phyloP scores from a whole-genome alignment of 2,797 vertebrate genomes.

The Falco biarmicus region DNA sequence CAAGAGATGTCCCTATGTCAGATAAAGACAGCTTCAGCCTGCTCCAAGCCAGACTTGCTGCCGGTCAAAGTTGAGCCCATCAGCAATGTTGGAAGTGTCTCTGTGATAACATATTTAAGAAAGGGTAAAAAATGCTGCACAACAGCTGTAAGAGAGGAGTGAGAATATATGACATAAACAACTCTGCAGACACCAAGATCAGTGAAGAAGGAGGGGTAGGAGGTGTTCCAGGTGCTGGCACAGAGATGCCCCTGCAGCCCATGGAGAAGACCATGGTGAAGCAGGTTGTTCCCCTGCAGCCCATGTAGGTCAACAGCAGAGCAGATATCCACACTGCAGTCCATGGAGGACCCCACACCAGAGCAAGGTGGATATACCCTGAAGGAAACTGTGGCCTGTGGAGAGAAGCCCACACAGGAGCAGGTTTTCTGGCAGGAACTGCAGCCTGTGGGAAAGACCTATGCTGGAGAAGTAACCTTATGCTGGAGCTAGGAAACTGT shows the following conservation, averaged over 20 bases:
- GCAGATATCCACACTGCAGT: not conserved
- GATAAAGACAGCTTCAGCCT: not conserved
- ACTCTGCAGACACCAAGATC: not conserved
- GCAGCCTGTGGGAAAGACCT: not conserved
- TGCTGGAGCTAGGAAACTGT: not conserved
- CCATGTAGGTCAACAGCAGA: accelerated
- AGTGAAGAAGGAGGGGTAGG: not conserved
- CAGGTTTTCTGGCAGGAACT: not conserved
- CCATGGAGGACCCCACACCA: accelerated
- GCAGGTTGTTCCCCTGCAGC: not conserved
- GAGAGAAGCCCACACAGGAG: not conserved
- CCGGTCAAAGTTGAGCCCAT: not conserved
- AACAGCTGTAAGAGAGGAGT: not conserved
- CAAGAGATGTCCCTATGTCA: not conserved
- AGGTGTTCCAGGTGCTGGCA: not conserved
- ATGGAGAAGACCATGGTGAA: not conserved
- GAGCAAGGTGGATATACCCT: no score
- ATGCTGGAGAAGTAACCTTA: not conserved
- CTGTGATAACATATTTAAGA: not conserved
- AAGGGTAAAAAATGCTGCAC: not conserved
- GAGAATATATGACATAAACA: not conserved
- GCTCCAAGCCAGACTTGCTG: not conserved
- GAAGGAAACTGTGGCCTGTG: not conserved
- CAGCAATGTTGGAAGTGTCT: not conserved
- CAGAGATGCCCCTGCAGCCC: not conserved